These are phyloP conservation scores for Probosciger aterrimus DNA, from an alignment of 2,113 vertebrate genomes.

Conservation along the genomic window DNA sequence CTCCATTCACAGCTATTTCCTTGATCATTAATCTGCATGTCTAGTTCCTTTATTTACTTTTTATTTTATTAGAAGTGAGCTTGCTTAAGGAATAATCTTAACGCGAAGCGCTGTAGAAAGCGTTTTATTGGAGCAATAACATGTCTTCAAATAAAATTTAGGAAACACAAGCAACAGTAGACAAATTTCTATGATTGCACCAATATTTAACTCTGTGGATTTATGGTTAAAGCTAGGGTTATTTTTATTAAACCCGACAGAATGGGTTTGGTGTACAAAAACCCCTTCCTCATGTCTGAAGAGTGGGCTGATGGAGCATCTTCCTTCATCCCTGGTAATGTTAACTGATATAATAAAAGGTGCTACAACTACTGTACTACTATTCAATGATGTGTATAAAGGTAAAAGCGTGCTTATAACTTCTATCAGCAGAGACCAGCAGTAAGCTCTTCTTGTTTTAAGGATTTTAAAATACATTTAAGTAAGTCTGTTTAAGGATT, in stretches of 20 bases:
- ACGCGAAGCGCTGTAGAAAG: background rate
- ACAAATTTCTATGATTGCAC: background rate
- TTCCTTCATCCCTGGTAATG: background rate
- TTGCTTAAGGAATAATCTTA: background rate
- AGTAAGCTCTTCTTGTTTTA: background rate
- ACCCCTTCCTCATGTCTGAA: background rate
- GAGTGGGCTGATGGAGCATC: background rate
- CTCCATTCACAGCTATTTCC: background rate
- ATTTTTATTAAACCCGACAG: background rate
- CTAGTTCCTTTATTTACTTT: background rate
- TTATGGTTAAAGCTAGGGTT: background rate
- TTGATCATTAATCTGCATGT: background rate
- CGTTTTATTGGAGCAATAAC: background rate
- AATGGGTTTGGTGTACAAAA: background rate
- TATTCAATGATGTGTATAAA: background rate
- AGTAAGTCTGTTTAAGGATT: too few relatives aligned
- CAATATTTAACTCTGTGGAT: background rate
- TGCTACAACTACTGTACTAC: accelerated
- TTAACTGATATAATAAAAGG: background rate
- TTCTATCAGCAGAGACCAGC: background rate
- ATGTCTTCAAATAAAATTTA: background rate
- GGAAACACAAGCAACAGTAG: background rate
- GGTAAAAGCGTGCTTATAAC: background rate
- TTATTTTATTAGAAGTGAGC: background rate
- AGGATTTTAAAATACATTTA: background rate